These are phyloP conservation scores for Gerris buenoi DNA, from an alignment of 1,140 invertebrate genomes.

Conservation along the genomic window DNA sequence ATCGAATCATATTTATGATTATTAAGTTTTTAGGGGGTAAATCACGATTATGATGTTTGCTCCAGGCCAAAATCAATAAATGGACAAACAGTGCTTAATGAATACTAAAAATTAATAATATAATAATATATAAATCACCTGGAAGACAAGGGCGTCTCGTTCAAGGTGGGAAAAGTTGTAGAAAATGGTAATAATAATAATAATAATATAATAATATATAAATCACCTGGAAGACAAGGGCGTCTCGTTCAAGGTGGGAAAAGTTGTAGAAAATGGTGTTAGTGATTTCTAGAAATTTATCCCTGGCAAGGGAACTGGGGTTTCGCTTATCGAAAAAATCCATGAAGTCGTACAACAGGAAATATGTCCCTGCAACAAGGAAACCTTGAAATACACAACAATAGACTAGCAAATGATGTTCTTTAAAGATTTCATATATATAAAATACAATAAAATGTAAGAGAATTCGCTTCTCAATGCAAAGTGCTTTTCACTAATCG, in stretches of 20 bases:
- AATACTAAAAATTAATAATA: no score
- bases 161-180: conserved; percentile 67
- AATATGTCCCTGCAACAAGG: conserved; percentile 60
- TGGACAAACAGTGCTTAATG: no score
- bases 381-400: neutral
- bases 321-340: conserved; percentile 77
- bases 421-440: no score
- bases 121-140: conserved; percentile 40
- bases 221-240: conserved; percentile 74
- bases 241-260: conserved; percentile 63
- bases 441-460: no score
- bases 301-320: conserved; percentile 57
- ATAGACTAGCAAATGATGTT: neutral
- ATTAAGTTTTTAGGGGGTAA: no score
- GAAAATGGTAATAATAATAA: conserved; percentile 77
- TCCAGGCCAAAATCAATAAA: no score
- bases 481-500: no score
- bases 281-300: conserved; percentile 71
- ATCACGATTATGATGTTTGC: no score
- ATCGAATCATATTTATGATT: no score
- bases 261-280: conserved; percentile 77
- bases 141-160: conserved; percentile 77
- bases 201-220: no score
- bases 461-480: no score
- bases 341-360: conserved; percentile 79